Percentiles rank a stretch among this genome's conserved stretches.
Conservation (phyloP, 1,140 invertebrate species). For the Drosophila virilis region DNA sequence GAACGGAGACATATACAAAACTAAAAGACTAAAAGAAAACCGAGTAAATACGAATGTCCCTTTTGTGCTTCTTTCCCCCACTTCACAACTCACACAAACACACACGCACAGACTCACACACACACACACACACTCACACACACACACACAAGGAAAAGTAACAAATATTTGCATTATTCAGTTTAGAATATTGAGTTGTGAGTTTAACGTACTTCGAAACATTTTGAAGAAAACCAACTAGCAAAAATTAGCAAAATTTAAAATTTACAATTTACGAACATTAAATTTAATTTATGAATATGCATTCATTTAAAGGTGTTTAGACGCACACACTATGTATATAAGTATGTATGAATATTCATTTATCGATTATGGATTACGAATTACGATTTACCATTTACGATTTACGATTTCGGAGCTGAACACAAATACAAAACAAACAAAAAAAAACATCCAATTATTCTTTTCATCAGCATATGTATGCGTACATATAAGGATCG, state of each 20-base stretch:
- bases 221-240: slow-evolving; percentile 65
- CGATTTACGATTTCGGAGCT: slow-evolving; percentile 37
- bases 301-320: slow-evolving; percentile 33
- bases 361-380: slow-evolving; percentile 37
- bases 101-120: slow-evolving; percentile 18
- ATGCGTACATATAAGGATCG: slow-evolving; percentile 19
- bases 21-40: slow-evolving; percentile 73
- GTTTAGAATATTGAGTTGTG: slow-evolving; percentile 63
- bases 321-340: slow-evolving; percentile 39
- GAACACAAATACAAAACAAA: slow-evolving; percentile 13
- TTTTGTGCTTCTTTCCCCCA: slow-evolving; percentile 70
- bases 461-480: slow-evolving; percentile 26
- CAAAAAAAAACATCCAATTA: slow-evolving; percentile 18
- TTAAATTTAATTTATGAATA: slow-evolving; percentile 44
- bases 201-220: slow-evolving; percentile 57
- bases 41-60: slow-evolving; percentile 43
- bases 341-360: slow-evolving; percentile 40
- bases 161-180: slow-evolving; percentile 40
- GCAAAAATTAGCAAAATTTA: slow-evolving; percentile 82
- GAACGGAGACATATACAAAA: slow-evolving; percentile 48
- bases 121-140: slow-evolving; percentile 25
- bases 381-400: not conserved
- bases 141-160: slow-evolving; percentile 21
- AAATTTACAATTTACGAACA: slow-evolving; percentile 59
- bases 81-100: slow-evolving; percentile 16